phyloP scores from a whole-genome alignment of 1,140 invertebrate genomes.

The Leguminivora glycinivorella region DNA sequence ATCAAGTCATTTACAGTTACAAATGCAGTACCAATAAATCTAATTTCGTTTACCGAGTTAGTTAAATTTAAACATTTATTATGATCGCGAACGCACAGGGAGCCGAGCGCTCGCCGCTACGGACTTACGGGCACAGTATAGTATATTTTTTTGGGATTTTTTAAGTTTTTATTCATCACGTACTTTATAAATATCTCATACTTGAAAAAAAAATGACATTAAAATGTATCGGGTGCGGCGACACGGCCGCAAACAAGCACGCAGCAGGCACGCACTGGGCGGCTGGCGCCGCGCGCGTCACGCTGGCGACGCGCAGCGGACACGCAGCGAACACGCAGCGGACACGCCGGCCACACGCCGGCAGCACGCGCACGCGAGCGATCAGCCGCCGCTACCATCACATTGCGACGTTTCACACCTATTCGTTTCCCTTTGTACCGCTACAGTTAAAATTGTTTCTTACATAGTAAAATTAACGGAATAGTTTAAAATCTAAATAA shows the following conservation, averaged over 20 bases:
- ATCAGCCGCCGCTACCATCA: conserved; percentile 47
- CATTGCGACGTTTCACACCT: conserved; percentile 58
- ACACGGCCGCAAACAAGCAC: conserved; percentile 42
- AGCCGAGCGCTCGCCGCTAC: conserved; percentile 32
- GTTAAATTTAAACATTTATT: conserved; percentile 68
- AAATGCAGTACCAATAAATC: conserved; percentile 73
- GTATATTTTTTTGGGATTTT: conserved; percentile 65
- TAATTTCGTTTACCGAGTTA: conserved; percentile 75
- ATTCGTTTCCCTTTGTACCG: conserved; percentile 67
- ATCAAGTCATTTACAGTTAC: conserved; percentile 75
- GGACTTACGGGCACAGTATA: conserved; percentile 39
- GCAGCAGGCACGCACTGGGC: conserved; percentile 8
- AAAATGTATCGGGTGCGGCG: conserved; percentile 63
- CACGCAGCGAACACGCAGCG: conserved; percentile 46
- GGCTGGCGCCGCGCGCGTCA: conserved; percentile 39
- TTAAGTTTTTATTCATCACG: conserved; percentile 69
- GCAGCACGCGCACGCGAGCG: not conserved
- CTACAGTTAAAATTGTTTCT: conserved; percentile 70
- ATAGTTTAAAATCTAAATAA: conserved; percentile 76
- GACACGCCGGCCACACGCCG: not conserved
- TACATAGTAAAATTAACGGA: conserved; percentile 77
- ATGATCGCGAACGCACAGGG: conserved; percentile 49
- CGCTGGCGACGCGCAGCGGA: conserved; percentile 39
- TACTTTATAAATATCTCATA: conserved; percentile 78
- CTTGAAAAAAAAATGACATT: conserved; percentile 77